phyloP scores from a whole-genome alignment of 1,140 invertebrate species.

The Calycopis cecrops region DNA sequence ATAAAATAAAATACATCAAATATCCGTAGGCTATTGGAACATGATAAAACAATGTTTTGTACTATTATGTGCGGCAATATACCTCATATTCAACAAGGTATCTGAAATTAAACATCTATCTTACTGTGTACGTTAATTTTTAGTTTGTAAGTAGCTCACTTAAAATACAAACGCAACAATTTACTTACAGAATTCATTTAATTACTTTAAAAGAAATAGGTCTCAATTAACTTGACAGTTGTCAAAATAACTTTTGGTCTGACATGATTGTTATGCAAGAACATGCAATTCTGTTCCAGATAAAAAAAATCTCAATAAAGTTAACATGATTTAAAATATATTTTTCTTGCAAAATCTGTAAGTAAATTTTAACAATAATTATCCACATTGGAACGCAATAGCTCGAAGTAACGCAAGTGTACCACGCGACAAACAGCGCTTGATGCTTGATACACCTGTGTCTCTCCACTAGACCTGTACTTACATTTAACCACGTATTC shows the following conservation, averaged over 20 bases:
- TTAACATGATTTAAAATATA: background rate
- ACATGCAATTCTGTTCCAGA: too few relatives aligned
- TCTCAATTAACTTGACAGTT: too few relatives aligned
- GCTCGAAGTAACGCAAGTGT: background rate
- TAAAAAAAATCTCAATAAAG: too few relatives aligned
- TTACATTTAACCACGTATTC: conserved; percentile 3
- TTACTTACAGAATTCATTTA: conserved; percentile 1
- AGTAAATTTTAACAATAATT: conserved; percentile 30
- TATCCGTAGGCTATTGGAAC: conserved; percentile 45
- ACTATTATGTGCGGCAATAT: conserved; percentile 56
- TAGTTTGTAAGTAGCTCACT: conserved; percentile 44
- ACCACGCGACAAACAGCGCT: conserved; percentile 21
- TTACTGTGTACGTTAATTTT: conserved; percentile 31
- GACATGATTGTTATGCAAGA: too few relatives aligned
- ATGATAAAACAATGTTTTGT: conserved; percentile 57
- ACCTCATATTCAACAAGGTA: conserved; percentile 30
- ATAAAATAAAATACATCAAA: too few relatives aligned
- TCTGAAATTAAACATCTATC: conserved; percentile 33
- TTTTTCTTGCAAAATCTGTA: conserved; percentile 11
- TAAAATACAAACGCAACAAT: conserved; percentile 12
- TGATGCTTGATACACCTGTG: conserved; percentile 40
- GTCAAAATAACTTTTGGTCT: too few relatives aligned
- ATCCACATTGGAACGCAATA: conserved; percentile 29
- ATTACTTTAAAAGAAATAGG: too few relatives aligned
- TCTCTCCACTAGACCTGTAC: background rate